phyloP scores from a whole-genome alignment of 2,888 invertebrate species.

The Agrenia bidenticulata region DNA sequence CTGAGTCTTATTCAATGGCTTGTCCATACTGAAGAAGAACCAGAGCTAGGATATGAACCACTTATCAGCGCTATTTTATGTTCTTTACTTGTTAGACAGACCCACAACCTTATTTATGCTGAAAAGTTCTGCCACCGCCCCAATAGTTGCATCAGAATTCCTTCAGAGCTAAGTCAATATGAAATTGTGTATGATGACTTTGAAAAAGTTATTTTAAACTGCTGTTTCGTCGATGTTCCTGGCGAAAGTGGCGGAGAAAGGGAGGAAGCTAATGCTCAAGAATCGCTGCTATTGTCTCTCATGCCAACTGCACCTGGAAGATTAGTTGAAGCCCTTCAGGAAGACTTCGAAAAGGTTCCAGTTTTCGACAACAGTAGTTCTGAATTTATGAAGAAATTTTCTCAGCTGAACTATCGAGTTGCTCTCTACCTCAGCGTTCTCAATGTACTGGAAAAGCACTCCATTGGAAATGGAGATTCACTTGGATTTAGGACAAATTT shows the following conservation, averaged over 20 bases:
- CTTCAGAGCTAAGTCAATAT: constrained; percentile 9
- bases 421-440: constrained; percentile 33
- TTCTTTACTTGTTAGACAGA: constrained; percentile 42
- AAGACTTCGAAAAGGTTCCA: constrained; percentile 29
- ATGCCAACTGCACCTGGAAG: constrained; percentile 18
- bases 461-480: constrained; percentile 23
- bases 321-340: constrained; percentile 30
- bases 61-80: constrained; percentile 38
- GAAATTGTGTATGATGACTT: constrained; percentile 26
- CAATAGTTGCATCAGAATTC: not conserved
- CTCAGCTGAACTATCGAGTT: constrained; percentile 26
- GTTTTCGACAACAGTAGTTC: constrained; percentile 4
- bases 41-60: constrained; percentile 18
- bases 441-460: constrained; percentile 39
- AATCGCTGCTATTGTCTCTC: not conserved
- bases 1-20: constrained; percentile 33
- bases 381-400: constrained; percentile 27
- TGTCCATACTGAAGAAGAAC: constrained; percentile 2
- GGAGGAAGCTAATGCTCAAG: not conserved
- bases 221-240: constrained; percentile 33
- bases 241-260: not conserved
- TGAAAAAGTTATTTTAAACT: constrained; percentile 33
- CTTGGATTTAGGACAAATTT: constrained; percentile 31
- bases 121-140: constrained; percentile 15
- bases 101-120: constrained; percentile 32